Percentiles rank a stretch among this genome's conserved stretches.
Evolutionary conservation across 2,113 vertebrate genomes (phyloP).

Genomic region (Pipa parva): DNA sequence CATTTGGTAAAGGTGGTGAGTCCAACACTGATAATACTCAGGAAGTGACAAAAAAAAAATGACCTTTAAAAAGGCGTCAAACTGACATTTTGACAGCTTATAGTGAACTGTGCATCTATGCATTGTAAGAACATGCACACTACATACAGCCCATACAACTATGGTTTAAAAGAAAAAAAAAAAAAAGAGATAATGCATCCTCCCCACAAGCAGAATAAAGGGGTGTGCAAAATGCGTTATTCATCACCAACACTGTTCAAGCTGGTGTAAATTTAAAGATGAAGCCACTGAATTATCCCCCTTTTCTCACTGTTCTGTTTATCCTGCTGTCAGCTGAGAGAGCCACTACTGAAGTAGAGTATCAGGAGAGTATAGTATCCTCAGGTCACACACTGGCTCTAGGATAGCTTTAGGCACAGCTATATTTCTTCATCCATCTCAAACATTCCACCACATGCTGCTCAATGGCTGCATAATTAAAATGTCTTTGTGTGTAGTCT

Average conservation of each 20-base stretch:
- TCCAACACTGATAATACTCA: neutral
- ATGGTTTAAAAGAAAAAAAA: too few species aligned
- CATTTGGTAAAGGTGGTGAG: neutral
- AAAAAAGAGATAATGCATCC: neutral
- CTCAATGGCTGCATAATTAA: neutral
- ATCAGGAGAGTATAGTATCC: neutral
- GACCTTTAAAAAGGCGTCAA: neutral
- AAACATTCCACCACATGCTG: neutral
- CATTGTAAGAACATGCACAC: neutral
- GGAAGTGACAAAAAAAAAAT: neutral
- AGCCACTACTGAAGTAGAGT: neutral
- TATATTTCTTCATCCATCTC: neutral
- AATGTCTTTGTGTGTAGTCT: neutral
- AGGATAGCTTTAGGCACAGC: neutral
- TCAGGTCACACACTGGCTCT: neutral
- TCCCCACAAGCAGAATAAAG: neutral
- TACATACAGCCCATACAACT: neutral
- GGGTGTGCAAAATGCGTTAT: neutral
- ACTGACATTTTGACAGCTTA: neutral
- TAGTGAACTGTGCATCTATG: neutral
- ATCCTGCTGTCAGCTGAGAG: neutral
- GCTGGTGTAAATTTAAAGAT: neutral
- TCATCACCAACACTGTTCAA: neutral
- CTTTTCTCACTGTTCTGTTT: neutral
- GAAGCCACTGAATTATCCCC: neutral